Evolutionary conservation across 2,797 vertebrate genomes (phyloP).

Genomic region (Heliangelus exortis): DNA sequence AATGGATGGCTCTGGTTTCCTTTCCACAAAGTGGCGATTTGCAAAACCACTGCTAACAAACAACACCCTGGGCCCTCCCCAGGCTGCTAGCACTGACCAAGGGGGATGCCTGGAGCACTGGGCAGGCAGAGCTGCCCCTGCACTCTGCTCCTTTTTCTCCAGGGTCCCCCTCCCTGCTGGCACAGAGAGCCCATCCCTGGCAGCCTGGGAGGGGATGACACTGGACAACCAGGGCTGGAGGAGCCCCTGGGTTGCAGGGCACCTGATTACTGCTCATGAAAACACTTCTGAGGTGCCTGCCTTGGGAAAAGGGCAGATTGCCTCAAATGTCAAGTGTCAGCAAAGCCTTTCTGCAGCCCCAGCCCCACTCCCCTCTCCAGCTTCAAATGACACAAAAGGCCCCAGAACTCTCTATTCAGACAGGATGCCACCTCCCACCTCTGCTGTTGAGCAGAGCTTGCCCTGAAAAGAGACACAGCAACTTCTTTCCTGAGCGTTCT

Average conservation of each 20-base stretch:
- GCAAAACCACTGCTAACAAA: slow-evolving; percentile 74
- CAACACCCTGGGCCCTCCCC: slow-evolving; percentile 12
- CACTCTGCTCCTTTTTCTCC: background rate
- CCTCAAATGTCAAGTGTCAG: slow-evolving; percentile 57
- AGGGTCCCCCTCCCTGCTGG: background rate
- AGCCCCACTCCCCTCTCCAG: background rate
- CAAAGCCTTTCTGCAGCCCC: slow-evolving; percentile 36
- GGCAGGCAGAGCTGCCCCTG: no score
- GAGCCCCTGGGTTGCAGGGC: background rate
- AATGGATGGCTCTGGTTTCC: slow-evolving; percentile 82
- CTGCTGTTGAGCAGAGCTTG: background rate
- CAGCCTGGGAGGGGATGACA: background rate
- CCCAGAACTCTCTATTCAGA: slow-evolving; percentile 3
- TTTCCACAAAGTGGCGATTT: slow-evolving; percentile 71
- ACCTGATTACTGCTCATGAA: background rate
- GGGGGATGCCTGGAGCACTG: slow-evolving; percentile 1
- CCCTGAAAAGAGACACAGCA: background rate
- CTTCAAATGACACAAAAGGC: slow-evolving; percentile 11
- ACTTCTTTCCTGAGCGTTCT: background rate
- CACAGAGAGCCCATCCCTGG: background rate
- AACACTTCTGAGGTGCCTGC: background rate
- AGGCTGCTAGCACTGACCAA: background rate
- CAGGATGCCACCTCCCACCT: background rate
- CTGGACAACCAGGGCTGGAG: fast-evolving
- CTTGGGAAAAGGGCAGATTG: slow-evolving; percentile 3